A percentile compares a stretch with the other conserved stretches of the same genome.
phyloP scores from a whole-genome alignment of 2,113 vertebrate genomes.

The Nettapus auritus region DNA sequence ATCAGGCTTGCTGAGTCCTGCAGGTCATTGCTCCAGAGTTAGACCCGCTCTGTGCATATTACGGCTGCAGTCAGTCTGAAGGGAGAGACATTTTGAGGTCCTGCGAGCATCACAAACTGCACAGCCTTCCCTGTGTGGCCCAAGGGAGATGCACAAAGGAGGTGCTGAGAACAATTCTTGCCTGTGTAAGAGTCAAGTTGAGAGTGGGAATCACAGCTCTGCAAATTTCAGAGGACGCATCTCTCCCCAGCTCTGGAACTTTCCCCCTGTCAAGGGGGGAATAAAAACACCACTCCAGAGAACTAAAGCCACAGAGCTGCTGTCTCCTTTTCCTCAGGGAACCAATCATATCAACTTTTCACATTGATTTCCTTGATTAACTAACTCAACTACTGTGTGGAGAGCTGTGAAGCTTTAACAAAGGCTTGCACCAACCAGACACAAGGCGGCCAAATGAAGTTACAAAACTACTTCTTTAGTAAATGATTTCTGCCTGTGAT shows the following conservation, averaged over 20 bases:
- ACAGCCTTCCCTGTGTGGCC: background rate
- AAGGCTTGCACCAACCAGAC: background rate
- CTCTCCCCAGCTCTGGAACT: background rate
- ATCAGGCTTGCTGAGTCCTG: background rate
- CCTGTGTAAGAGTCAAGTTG: background rate
- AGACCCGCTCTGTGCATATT: background rate
- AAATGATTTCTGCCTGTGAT: conserved; percentile 28
- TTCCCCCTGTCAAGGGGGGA: background rate
- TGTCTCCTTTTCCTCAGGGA: background rate
- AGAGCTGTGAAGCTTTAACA: background rate
- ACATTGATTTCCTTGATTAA: background rate
- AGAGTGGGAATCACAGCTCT: background rate
- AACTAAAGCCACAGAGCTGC: background rate
- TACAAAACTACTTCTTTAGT: background rate
- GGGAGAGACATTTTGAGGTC: background rate
- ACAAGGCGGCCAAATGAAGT: background rate
- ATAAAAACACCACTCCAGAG: background rate
- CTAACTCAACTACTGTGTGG: background rate
- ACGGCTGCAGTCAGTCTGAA: background rate
- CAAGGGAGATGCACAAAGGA: rapidly evolving
- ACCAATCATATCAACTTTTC: background rate
- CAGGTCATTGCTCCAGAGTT: background rate
- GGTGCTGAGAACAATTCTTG: background rate
- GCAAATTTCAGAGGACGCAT: background rate
- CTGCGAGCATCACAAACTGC: background rate